Evolutionary conservation across 2,797 vertebrate genomes (phyloP), one percentile per base, ranked within the genome.

Genomic region (Garrulus glandarius): DNA sequence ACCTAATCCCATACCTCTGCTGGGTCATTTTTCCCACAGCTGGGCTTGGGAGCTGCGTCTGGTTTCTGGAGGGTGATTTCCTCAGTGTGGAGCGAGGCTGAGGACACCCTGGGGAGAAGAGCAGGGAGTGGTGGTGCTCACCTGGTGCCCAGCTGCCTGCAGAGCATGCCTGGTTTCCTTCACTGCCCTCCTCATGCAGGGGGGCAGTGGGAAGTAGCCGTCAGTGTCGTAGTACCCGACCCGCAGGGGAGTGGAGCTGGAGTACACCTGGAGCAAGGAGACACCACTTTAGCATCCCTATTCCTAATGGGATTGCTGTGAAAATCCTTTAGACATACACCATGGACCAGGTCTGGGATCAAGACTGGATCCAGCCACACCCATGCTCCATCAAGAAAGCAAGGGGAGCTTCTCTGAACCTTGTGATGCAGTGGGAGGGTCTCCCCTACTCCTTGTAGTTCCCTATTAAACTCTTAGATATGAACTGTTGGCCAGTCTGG

Each of bases 161-260:
- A 97, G 94, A 65, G 92, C 96, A 1, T 3, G 13, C 67, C n/a
- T 59, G 68, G 96, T 95, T 41, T 94, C 94, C 71, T 3, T 9
- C 89, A 96, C 84, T 0, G 79, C 97, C 26, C 95, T 70, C 52
- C 75, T 77, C 96, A 93, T 75, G 78, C 97, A 96, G 3, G 97
- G 94, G 24, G 96, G 96, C 37, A 97, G 95, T 0, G 80, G 92
- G 85, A 95, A 93, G 91, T 96, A 97, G 9, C 72, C 68, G 0
- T 97, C 97, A 0, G 95, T 95, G 78, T 97, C 97, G 0, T 93
- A 97, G 94, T 94, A 97, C 7, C 97, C 97, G 1, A 97, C 34
- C 39, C 94, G 77, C 67, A 97, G 92, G 6, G 92, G 78, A 72
- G 49, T 13, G 5, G 65, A 84, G 80, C 94, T 95, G 57, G 75